Evolutionary conservation across 2,797 vertebrate species (phyloP).

Genomic region (Sebastes jordani): DNA sequence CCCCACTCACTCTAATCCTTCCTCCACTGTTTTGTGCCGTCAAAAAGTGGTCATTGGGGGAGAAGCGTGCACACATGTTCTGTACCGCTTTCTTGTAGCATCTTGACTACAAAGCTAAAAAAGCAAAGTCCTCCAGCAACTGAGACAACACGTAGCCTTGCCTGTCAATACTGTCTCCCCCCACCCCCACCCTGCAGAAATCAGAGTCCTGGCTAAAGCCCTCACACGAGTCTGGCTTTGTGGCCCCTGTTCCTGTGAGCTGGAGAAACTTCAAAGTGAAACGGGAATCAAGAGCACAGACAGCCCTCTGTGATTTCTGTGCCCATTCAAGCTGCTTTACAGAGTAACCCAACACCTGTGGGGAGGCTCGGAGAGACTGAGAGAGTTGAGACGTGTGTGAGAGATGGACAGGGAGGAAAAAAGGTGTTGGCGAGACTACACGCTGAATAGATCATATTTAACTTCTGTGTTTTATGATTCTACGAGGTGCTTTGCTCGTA

Average conservation of each 20-base stretch:
- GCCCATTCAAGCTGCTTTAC: conserved; percentile 74
- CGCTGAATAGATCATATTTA: conserved; percentile 21
- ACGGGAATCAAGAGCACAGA: conserved; percentile 73
- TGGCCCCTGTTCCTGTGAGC: conserved; percentile 68
- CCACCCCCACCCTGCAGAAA: conserved; percentile 11
- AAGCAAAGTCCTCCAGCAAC: conserved; percentile 54
- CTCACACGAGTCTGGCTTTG: conserved; percentile 74
- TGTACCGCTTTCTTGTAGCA: conserved; percentile 17
- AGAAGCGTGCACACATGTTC: conserved; percentile 19
- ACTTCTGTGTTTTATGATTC: conserved; percentile 24
- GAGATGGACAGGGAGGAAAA: conserved; percentile 29
- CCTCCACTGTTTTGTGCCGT: conserved; percentile 36
- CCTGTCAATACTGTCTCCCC: conserved; percentile 29
- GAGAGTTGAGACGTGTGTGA: conserved; percentile 16
- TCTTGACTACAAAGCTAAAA: conserved; percentile 61
- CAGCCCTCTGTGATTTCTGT: conserved; percentile 75
- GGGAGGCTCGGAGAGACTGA: conserved; percentile 54
- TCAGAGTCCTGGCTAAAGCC: conserved; percentile 62
- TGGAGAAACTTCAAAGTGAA: conserved; percentile 77
- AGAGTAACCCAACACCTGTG: conserved; percentile 79
- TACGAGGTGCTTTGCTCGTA: not conserved
- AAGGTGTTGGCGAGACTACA: conserved; percentile 37
- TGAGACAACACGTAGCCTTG: conserved; percentile 53
- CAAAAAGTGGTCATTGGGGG: not conserved
- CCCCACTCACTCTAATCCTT: conserved; percentile 61